Evolutionary conservation across 2,113 vertebrate genomes (phyloP).

Genomic region (Struthio camelus): DNA sequence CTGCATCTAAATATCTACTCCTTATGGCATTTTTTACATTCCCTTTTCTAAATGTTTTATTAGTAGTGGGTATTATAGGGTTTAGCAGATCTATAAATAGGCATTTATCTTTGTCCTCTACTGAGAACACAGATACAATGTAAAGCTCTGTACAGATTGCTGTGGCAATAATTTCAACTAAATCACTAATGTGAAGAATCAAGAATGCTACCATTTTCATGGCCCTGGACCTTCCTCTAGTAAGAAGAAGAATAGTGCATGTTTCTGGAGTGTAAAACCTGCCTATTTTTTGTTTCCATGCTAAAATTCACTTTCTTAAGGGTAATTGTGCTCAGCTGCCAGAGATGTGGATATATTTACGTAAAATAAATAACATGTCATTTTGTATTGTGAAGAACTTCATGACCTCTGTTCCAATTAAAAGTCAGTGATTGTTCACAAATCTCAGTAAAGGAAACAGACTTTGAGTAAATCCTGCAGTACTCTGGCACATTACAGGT

Average conservation of each 20-base stretch:
- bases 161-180: background rate
- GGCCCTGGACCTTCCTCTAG: constrained; percentile 58
- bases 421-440: background rate
- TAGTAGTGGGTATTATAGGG: background rate
- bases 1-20: background rate
- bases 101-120: background rate
- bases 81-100: background rate
- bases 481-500: background rate
- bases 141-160: background rate
- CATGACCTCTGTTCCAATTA: background rate
- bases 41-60: background rate
- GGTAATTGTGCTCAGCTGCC: background rate
- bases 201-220: background rate
- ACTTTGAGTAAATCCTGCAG: background rate
- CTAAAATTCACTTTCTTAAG: background rate
- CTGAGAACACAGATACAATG: background rate
- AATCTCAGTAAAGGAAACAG: background rate
- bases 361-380: background rate
- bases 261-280: background rate
- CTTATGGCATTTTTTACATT: background rate
- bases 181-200: background rate
- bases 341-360: background rate
- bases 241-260: constrained; percentile 41
- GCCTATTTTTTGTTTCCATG: background rate
- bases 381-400: background rate